Percentiles rank a stretch among this genome's conserved stretches.
These are phyloP conservation scores for Bagarius yarrelli DNA, from an alignment of 2,113 vertebrate genomes.

Conservation along the genomic window DNA sequence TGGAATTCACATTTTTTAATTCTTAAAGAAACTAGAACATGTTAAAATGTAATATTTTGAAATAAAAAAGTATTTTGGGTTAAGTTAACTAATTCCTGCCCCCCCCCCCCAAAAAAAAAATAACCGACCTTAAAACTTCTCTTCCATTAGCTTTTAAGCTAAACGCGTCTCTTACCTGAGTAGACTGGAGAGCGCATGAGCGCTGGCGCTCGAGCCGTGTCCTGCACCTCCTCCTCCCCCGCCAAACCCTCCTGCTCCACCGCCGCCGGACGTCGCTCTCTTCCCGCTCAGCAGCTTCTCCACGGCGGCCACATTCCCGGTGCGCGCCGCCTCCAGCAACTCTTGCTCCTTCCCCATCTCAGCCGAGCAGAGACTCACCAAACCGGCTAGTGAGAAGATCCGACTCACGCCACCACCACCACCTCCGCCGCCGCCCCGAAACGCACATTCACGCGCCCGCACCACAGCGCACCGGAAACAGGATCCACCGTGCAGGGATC, in stretches of 20 bases:
- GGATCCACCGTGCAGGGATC: slow-evolving; percentile 50
- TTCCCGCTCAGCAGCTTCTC: slow-evolving; percentile 93
- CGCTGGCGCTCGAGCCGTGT: slow-evolving; percentile 70
- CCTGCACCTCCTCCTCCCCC: slow-evolving; percentile 68
- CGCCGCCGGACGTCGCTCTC: slow-evolving; percentile 78
- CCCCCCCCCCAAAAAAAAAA: too few relatives aligned
- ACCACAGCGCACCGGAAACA: slow-evolving; percentile 36
- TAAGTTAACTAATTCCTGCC: not conserved
- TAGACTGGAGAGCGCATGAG: slow-evolving; percentile 87
- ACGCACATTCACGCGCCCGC: slow-evolving; percentile 55
- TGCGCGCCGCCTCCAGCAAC: slow-evolving; percentile 92
- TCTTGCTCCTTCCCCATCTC: slow-evolving; percentile 97
- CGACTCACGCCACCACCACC: slow-evolving; percentile 49
- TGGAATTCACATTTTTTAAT: not conserved
- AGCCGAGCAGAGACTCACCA: slow-evolving; percentile 47
- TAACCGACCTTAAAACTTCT: not conserved
- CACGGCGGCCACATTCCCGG: slow-evolving; percentile 89
- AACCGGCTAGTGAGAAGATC: slow-evolving; percentile 50
- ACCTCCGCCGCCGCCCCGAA: slow-evolving; percentile 25
- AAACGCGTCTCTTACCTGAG: slow-evolving; percentile 76
- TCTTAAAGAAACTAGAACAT: too few relatives aligned
- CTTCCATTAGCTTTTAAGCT: not conserved
- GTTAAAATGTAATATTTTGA: not conserved
- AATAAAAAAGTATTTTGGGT: not conserved
- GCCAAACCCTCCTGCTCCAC: slow-evolving; percentile 67